phyloP scores from a whole-genome alignment of 2,888 invertebrate genomes.

The Flexamia atlantica region DNA sequence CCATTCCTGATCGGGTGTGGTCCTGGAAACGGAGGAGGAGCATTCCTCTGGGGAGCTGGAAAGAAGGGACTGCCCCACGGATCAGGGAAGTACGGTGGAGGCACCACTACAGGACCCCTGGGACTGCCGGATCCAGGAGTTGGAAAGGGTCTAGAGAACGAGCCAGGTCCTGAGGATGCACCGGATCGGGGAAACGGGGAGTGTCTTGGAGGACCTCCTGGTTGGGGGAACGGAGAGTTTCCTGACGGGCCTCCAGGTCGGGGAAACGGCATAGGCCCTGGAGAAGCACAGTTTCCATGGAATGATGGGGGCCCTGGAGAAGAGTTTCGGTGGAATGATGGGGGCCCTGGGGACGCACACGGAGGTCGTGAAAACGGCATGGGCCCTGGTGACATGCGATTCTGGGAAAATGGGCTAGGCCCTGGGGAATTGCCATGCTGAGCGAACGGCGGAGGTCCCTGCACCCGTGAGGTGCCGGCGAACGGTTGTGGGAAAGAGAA shows the following conservation, averaged over 20 bases:
- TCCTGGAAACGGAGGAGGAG: not conserved
- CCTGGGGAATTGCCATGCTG: not conserved
- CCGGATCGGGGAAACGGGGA: not conserved
- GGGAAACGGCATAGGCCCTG: not conserved
- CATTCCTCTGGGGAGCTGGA: not conserved
- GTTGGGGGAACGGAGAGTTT: not conserved
- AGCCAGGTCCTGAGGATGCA: not conserved
- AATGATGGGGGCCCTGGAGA: not conserved
- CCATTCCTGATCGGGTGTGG: not conserved
- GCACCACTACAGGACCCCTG: not conserved
- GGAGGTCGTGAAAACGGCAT: not conserved
- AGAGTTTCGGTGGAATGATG: not conserved
- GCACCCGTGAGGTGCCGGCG: not conserved
- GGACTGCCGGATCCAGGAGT: not conserved
- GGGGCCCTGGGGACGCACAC: not conserved
- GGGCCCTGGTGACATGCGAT: not conserved
- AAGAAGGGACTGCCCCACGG: not conserved
- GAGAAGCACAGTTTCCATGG: not conserved
- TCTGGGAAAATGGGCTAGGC: not conserved
- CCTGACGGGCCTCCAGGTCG: not conserved
- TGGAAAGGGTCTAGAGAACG: not conserved
- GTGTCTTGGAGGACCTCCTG: not conserved
- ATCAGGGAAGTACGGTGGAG: constrained; percentile 5
- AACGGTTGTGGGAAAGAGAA: not conserved
- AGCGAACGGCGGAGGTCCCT: not conserved